A percentile compares a stretch with the other conserved stretches of the same genome.
Evolutionary conservation across 1,140 invertebrate genomes (phyloP).

Genomic region (Dreissena polymorpha): DNA sequence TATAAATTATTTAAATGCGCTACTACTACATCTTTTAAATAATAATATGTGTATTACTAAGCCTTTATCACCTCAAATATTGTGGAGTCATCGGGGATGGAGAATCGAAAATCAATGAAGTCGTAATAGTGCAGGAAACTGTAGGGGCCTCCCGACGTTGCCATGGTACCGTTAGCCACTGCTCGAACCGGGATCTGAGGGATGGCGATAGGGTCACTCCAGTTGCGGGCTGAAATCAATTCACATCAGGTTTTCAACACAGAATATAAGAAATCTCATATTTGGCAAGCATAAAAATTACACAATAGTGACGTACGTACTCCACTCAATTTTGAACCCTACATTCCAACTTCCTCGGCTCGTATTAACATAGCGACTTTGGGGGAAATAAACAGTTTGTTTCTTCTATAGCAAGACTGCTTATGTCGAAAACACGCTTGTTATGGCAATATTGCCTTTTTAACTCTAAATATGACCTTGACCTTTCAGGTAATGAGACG

Average conservation of each 20-base stretch:
- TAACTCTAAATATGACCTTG: too few species aligned
- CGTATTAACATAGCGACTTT: not conserved
- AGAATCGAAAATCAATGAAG: slow-evolving; percentile 18
- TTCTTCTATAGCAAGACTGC: not conserved
- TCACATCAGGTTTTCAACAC: not conserved
- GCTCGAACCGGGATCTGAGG: slow-evolving; percentile 45
- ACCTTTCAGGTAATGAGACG: too few species aligned
- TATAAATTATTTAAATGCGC: too few species aligned
- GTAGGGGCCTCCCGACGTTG: too few species aligned
- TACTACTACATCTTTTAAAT: too few species aligned
- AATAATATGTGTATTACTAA: not conserved
- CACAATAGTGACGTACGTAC: not conserved
- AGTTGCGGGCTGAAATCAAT: slow-evolving; percentile 23
- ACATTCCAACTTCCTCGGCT: not conserved
- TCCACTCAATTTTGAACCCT: not conserved
- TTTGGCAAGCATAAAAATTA: not conserved
- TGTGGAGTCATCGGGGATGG: not conserved
- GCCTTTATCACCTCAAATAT: slow-evolving; percentile 3
- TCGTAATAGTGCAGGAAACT: slow-evolving; percentile 29
- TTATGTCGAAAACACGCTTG: too few species aligned
- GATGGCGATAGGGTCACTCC: slow-evolving; percentile 13
- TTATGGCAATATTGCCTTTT: too few species aligned
- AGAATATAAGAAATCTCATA: not conserved
- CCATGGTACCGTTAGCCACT: slow-evolving; percentile 23
- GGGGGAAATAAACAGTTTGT: not conserved